Percentiles rank a stretch among this genome's conserved stretches.
phyloP scores from a whole-genome alignment of 2,888 invertebrate species.

The Alcis repandata region DNA sequence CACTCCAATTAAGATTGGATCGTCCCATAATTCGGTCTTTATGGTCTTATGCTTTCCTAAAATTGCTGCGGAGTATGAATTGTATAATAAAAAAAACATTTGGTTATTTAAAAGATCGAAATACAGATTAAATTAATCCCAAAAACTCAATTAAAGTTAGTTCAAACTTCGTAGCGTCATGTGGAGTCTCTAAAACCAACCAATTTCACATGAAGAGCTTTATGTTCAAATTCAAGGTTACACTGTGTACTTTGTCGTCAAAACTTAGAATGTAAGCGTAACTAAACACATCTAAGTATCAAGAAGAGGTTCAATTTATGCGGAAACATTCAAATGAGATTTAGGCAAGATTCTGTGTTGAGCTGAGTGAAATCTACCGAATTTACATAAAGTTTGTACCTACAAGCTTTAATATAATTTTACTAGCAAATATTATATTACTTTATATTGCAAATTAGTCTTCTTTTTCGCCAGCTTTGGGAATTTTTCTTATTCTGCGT shows the following conservation, averaged over 20 bases:
- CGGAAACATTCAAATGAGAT: conserved; percentile 22
- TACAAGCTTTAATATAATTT: conserved; percentile 11
- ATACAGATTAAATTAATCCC: too few relatives aligned
- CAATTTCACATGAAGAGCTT: background rate
- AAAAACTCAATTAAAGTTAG: too few relatives aligned
- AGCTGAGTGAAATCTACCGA: conserved; percentile 5
- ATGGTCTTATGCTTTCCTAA: too few relatives aligned
- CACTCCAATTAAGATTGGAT: too few relatives aligned
- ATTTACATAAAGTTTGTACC: conserved; percentile 20
- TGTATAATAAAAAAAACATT: too few relatives aligned
- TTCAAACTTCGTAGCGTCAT: too few relatives aligned
- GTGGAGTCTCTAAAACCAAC: too few relatives aligned
- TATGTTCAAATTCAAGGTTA: background rate
- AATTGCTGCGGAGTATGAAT: too few relatives aligned
- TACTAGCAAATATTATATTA: background rate
- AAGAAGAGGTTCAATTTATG: conserved; percentile 11
- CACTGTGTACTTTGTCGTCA: background rate
- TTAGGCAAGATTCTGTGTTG: conserved; percentile 15
- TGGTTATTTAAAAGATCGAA: too few relatives aligned
- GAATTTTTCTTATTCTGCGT: background rate
- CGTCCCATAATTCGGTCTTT: too few relatives aligned
- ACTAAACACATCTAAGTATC: background rate
- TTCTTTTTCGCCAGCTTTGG: too few relatives aligned
- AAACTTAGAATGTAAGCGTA: background rate
- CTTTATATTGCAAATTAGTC: conserved; percentile 15